phyloP scores from a whole-genome alignment of 2,888 invertebrate species.

The Encarsia formosa region DNA sequence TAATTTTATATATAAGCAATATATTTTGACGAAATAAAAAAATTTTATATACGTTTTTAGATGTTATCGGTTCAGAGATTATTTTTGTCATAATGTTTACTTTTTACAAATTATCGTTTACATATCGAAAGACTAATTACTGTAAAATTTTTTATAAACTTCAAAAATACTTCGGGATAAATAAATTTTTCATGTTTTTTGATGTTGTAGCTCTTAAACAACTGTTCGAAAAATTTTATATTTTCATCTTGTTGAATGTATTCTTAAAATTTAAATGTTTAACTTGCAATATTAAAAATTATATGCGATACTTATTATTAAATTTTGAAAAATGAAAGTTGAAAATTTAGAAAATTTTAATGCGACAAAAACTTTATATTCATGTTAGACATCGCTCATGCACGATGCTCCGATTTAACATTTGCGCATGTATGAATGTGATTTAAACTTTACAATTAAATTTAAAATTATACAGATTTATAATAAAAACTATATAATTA shows the following conservation, averaged over 20 bases:
- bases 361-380: no score
- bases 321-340: no score
- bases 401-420: slow-evolving; percentile 24
- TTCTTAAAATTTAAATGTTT: slow-evolving; percentile 9
- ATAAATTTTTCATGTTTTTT: no score
- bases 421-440: slow-evolving; percentile 24
- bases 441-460: slow-evolving; percentile 15
- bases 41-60: neutral
- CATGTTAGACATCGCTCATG: slow-evolving; percentile 23
- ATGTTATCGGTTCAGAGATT: neutral
- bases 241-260: slow-evolving; percentile 12
- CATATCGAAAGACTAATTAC: slow-evolving; percentile 25
- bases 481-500: slow-evolving; percentile 20
- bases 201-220: no score
- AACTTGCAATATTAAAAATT: slow-evolving; percentile 1
- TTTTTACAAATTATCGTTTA: slow-evolving; percentile 25
- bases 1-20: slow-evolving; percentile 7
- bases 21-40: slow-evolving; percentile 6
- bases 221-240: slow-evolving; percentile 9
- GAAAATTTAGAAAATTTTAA: no score
- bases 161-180: no score
- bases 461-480: slow-evolving; percentile 25
- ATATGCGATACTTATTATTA: neutral
- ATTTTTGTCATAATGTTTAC: slow-evolving; percentile 8
- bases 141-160: no score